phyloP scores from a whole-genome alignment of 1,140 invertebrate species.

The Drosophila repletoides region DNA sequence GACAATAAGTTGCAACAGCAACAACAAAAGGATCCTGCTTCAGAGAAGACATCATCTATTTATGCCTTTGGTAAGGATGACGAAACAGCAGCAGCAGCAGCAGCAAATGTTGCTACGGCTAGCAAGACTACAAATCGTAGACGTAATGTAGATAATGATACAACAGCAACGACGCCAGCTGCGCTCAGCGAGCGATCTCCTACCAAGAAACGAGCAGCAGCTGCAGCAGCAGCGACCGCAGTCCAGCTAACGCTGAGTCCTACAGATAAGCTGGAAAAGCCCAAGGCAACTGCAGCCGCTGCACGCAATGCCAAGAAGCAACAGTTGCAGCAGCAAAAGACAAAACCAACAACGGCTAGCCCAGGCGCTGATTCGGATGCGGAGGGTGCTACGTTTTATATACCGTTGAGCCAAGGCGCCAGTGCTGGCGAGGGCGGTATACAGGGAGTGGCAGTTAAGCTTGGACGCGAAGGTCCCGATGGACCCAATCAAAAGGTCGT shows the following conservation, averaged over 20 bases:
- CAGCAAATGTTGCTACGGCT: conserved; percentile 4
- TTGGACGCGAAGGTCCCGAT: conserved; percentile 86
- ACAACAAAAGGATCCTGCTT: conserved; percentile 3
- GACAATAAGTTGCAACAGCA: conserved; percentile 37
- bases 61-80: conserved; percentile 72
- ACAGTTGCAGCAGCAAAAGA: conserved; percentile 25
- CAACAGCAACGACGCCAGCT: conserved; percentile 71
- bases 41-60: conserved; percentile 31
- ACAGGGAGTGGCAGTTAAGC: conserved; percentile 87
- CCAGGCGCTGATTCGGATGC: conserved; percentile 70
- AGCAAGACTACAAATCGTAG: conserved; percentile 44
- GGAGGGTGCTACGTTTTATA: conserved; percentile 87
- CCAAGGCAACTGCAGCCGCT: conserved; percentile 38
- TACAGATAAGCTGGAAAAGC: conserved; percentile 71
- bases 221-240: conserved; percentile 65
- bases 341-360: conserved; percentile 1
- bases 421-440: conserved; percentile 84
- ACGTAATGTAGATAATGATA: conserved; percentile 19
- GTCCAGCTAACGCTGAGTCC: conserved; percentile 77
- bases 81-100: conserved; percentile 24
- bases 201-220: conserved; percentile 64
- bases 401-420: conserved; percentile 86
- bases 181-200: conserved; percentile 76
- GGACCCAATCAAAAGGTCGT: conserved; percentile 86
- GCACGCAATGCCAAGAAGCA: conserved; percentile 52